Evolutionary conservation across 64 coral and sea anemone genomes (phyloP).

Genomic region (Dendrophyllia cribrosa): DNA sequence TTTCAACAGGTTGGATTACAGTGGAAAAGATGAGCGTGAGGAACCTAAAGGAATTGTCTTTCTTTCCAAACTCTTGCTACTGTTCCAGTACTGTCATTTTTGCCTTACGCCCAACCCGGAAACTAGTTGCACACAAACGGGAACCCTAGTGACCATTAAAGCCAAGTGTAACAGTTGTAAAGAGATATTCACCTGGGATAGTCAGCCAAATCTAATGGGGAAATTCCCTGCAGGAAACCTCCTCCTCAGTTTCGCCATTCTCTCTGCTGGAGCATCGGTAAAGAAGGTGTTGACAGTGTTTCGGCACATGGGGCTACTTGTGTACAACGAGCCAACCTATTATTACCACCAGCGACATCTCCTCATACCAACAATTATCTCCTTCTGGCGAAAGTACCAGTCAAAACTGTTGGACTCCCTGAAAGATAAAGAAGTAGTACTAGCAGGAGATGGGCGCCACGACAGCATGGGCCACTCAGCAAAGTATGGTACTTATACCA

Average conservation of each 20-base stretch:
- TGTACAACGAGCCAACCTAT: slow-evolving; percentile 19
- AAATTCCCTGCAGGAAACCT: slow-evolving; percentile 72
- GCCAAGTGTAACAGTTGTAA: slow-evolving; percentile 22
- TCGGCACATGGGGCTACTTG: slow-evolving; percentile 26
- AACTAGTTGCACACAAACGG: slow-evolving; percentile 3
- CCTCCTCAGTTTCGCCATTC: slow-evolving; percentile 61
- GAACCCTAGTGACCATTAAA: slow-evolving; percentile 1
- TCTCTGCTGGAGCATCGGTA: slow-evolving; percentile 53
- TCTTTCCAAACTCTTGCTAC: slow-evolving; percentile 32
- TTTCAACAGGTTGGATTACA: not conserved
- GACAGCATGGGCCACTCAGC: slow-evolving; percentile 80
- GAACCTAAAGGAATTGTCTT: slow-evolving; percentile 73
- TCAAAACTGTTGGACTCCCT: not conserved
- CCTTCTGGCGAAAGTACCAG: slow-evolving; percentile 51
- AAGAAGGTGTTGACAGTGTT: slow-evolving; percentile 41
- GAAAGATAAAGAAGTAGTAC: slow-evolving; percentile 49
- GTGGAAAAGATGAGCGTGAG: slow-evolving; percentile 29
- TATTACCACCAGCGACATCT: slow-evolving; percentile 68
- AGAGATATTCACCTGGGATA: slow-evolving; percentile 40
- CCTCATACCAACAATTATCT: slow-evolving; percentile 30
- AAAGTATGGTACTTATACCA: slow-evolving; percentile 73
- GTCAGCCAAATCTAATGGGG: slow-evolving; percentile 52
- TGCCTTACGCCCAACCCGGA: slow-evolving; percentile 19
- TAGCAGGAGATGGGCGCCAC: slow-evolving; percentile 73
- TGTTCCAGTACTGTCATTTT: slow-evolving; percentile 50